Percentiles rank a stretch among this genome's conserved stretches.
Conservation (phyloP, 2,888 invertebrate genomes). For the Micropterix aruncella region DNA sequence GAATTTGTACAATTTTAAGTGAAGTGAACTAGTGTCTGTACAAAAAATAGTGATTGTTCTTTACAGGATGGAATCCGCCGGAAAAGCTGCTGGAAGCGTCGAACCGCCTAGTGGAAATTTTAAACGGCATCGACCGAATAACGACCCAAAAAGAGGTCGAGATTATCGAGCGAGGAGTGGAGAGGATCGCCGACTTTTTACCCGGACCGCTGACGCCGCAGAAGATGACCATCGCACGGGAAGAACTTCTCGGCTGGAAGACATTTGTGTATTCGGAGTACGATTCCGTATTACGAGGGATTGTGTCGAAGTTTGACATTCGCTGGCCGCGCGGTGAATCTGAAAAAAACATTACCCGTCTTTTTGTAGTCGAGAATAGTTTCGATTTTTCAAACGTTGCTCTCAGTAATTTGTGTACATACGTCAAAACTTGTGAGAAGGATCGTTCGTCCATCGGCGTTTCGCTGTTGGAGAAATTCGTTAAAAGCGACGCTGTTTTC, state of each 20-base stretch:
- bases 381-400: slow-evolving; percentile 31
- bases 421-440: slow-evolving; percentile 26
- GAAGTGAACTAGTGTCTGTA: too few relatives aligned
- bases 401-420: slow-evolving; percentile 29
- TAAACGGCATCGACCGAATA: slow-evolving; percentile 20
- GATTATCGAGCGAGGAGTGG: slow-evolving; percentile 13
- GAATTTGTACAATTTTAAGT: too few relatives aligned
- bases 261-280: slow-evolving; percentile 31
- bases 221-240: slow-evolving; percentile 34
- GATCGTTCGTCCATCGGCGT: slow-evolving; percentile 23
- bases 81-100: slow-evolving; percentile 16
- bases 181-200: slow-evolving; percentile 16
- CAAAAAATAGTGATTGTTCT: not conserved
- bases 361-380: slow-evolving; percentile 42
- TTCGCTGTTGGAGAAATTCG: slow-evolving; percentile 28
- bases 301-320: slow-evolving; percentile 34
- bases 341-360: slow-evolving; percentile 23
- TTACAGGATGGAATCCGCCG: slow-evolving; percentile 14
- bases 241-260: slow-evolving; percentile 17
- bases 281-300: slow-evolving; percentile 30
- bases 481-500: slow-evolving; percentile 43
- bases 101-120: slow-evolving; percentile 19
- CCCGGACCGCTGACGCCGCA: slow-evolving; percentile 52
- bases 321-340: slow-evolving; percentile 41
- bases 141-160: slow-evolving; percentile 21